A percentile compares a stretch with the other conserved stretches of the same genome.
These are phyloP conservation scores for Girardinus metallicus DNA, from an alignment of 2,797 vertebrate genomes.

Conservation along the genomic window DNA sequence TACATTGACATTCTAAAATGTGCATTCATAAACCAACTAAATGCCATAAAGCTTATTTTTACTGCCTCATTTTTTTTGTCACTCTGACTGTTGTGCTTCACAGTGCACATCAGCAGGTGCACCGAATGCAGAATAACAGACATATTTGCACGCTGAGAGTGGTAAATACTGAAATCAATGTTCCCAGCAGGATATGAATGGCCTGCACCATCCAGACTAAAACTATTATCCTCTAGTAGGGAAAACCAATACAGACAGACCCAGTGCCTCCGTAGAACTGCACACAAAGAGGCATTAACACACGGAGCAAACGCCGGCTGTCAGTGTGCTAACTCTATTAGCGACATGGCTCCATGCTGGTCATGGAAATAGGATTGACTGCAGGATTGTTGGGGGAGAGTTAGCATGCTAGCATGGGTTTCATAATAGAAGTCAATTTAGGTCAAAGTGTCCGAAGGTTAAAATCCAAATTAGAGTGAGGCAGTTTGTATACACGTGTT, in stretches of 20 bases:
- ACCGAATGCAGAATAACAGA: conserved; percentile 1
- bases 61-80: conserved; percentile 26
- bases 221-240: conserved; percentile 59
- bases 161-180: conserved; percentile 58
- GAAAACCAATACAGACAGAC: conserved; percentile 44
- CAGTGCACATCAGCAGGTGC: conserved; percentile 6
- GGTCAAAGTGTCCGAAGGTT: conserved; percentile 34
- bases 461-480: conserved; percentile 5
- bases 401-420: conserved; percentile 47
- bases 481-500: not conserved
- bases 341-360: conserved; percentile 56
- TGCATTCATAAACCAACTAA: conserved; percentile 20
- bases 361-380: conserved; percentile 63
- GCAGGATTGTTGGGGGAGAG: conserved; percentile 29
- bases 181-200: conserved; percentile 62
- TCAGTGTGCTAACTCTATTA: conserved; percentile 67
- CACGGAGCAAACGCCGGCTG: conserved; percentile 49
- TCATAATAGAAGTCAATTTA: conserved; percentile 50
- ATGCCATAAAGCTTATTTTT: conserved; percentile 24
- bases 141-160: conserved; percentile 17
- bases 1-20: not conserved
- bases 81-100: conserved; percentile 26
- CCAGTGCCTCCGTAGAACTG: not conserved
- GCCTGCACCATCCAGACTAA: conserved; percentile 44
- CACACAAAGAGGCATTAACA: conserved; percentile 47